phyloP scores from a whole-genome alignment of 2,888 invertebrate genomes.

The Lasioglossum morio region DNA sequence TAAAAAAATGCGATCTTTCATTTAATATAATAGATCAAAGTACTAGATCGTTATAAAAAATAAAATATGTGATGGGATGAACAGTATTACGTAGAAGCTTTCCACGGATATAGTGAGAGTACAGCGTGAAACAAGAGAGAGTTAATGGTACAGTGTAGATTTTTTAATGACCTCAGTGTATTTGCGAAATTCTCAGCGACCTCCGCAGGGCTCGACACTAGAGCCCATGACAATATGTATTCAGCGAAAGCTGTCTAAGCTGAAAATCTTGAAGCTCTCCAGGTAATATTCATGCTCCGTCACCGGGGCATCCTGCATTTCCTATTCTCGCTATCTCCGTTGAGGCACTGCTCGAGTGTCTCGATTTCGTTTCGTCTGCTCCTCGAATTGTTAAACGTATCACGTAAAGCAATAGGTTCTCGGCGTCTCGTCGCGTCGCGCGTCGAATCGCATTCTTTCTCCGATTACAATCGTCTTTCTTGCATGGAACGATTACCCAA shows the following conservation, averaged over 20 bases:
- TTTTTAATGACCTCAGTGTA: neutral
- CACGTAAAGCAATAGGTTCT: constrained; percentile 60
- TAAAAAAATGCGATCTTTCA: too few relatives aligned
- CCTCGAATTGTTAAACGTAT: constrained; percentile 52
- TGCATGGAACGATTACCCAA: constrained; percentile 35
- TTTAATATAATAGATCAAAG: too few relatives aligned
- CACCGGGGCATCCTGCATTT: neutral
- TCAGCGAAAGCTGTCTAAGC: neutral
- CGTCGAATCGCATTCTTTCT: constrained; percentile 48
- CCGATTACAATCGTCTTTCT: constrained; percentile 59
- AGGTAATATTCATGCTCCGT: neutral
- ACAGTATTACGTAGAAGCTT: neutral
- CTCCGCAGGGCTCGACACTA: neutral
- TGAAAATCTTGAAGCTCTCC: neutral
- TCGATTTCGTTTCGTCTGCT: constrained; percentile 36
- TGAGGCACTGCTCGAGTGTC: constrained; percentile 27
- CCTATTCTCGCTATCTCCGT: constrained; percentile 21
- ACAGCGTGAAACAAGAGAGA: neutral
- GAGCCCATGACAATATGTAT: neutral
- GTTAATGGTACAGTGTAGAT: neutral
- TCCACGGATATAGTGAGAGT: neutral
- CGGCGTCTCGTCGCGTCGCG: constrained; percentile 15
- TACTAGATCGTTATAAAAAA: neutral
- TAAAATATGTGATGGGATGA: neutral
- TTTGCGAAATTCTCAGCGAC: neutral